A percentile compares a stretch with the other conserved stretches of the same genome.
phyloP scores from a whole-genome alignment of 2,797 vertebrate species.

The Micropoecilia bifurca region DNA sequence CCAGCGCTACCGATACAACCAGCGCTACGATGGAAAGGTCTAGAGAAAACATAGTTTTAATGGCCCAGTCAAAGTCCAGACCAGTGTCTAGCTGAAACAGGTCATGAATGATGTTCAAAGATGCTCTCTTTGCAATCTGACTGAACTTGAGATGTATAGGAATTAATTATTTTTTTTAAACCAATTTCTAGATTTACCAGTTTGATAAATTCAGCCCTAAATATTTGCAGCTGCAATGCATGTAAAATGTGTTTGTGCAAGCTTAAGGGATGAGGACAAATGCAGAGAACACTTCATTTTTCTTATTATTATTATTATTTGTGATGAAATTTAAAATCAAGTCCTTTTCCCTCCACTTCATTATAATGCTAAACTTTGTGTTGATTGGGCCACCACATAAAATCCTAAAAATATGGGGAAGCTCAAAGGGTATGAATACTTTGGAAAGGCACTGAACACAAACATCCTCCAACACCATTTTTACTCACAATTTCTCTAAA shows the following conservation, averaged over 20 bases:
- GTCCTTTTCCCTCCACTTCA: neutral
- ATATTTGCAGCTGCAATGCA: neutral
- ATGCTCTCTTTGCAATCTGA: neutral
- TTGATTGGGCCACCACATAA: neutral
- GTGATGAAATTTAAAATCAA: neutral
- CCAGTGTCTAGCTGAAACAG: neutral
- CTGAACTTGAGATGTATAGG: neutral
- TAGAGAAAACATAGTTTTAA: neutral
- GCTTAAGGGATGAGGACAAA: neutral
- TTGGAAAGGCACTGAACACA: neutral
- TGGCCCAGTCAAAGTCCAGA: neutral
- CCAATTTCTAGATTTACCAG: neutral
- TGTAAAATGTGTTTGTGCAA: neutral
- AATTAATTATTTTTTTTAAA: neutral
- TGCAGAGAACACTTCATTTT: neutral
- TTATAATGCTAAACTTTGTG: neutral
- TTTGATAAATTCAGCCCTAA: neutral
- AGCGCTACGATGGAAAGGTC: neutral
- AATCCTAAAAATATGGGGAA: neutral
- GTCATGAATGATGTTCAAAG: neutral
- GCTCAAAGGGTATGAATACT: neutral
- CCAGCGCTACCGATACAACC: neutral
- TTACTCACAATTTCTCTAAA: conserved; percentile 33
- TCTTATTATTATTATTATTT: neutral
- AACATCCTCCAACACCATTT: conserved; percentile 6